Conservation (phyloP, 2,113 vertebrate genomes). For the Hydrolagus affinis region DNA sequence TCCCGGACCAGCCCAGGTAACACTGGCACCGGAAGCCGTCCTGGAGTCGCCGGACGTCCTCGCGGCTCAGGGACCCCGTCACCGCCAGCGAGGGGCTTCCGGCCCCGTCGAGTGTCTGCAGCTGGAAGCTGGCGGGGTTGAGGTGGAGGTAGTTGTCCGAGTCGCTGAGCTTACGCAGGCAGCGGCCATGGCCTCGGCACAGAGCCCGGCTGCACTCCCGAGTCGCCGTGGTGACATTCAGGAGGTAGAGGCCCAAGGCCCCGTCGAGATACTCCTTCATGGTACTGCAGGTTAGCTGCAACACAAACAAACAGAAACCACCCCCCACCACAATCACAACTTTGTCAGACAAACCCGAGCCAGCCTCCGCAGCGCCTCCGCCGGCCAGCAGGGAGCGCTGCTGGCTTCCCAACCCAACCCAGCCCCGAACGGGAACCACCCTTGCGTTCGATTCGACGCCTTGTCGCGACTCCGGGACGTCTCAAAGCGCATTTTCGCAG, state of each 20-base stretch:
- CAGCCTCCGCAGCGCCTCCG: no score
- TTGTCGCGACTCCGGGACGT: no score
- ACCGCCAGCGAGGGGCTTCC: not conserved
- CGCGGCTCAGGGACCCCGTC: not conserved
- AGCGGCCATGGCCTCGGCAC: not conserved
- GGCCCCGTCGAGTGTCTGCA: not conserved
- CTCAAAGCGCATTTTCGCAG: no score
- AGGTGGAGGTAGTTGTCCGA: conserved; percentile 20
- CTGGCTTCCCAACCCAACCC: no score
- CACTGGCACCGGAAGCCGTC: not conserved
- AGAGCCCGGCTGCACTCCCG: not conserved
- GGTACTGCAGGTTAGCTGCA: not conserved
- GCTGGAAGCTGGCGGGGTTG: conserved; percentile 10
- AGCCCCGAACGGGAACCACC: no score
- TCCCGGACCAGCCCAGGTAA: not conserved
- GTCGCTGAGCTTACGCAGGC: not conserved
- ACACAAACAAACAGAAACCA: not conserved
- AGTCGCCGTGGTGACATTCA: conserved; percentile 12
- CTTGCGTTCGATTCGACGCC: no score
- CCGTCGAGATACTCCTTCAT: not conserved
- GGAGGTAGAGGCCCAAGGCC: not conserved
- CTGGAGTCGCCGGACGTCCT: not conserved
- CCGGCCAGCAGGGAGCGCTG: no score
- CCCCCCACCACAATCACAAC: not conserved
- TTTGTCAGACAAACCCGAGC: not conserved